Percentiles rank a stretch among this genome's conserved stretches.
These are phyloP conservation scores for Rhinoraja longicauda DNA, from an alignment of 2,797 vertebrate genomes.

Conservation along the genomic window DNA sequence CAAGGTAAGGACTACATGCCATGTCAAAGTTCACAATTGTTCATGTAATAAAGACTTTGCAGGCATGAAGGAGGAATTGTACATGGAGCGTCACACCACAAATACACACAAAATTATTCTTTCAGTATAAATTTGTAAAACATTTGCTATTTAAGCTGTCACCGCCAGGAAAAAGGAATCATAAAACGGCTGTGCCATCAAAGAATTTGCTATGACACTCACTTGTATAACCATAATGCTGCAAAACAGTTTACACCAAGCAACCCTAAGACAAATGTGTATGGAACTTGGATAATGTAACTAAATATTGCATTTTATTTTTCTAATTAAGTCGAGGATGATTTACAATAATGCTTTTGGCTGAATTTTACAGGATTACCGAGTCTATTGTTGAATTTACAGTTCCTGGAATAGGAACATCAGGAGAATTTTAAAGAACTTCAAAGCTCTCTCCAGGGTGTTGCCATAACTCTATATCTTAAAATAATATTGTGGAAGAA, in stretches of 20 bases:
- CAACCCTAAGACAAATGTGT: background rate
- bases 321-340: background rate
- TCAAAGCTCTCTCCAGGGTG: background rate
- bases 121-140: background rate
- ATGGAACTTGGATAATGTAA: background rate
- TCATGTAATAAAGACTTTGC: background rate
- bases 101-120: background rate
- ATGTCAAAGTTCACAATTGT: background rate
- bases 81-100: background rate
- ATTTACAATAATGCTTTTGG: background rate
- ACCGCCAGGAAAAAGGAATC: background rate
- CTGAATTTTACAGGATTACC: background rate
- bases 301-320: conserved; percentile 27
- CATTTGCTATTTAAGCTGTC: background rate
- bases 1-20: background rate
- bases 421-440: background rate
- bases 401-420: background rate
- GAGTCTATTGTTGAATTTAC: background rate
- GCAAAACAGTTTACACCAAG: background rate
- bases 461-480: background rate
- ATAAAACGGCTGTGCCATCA: background rate
- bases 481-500: background rate
- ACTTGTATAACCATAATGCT: background rate
- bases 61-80: background rate
- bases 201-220: background rate